Conservation (phyloP, 2,113 vertebrate species). For the Procavia capensis region DNA sequence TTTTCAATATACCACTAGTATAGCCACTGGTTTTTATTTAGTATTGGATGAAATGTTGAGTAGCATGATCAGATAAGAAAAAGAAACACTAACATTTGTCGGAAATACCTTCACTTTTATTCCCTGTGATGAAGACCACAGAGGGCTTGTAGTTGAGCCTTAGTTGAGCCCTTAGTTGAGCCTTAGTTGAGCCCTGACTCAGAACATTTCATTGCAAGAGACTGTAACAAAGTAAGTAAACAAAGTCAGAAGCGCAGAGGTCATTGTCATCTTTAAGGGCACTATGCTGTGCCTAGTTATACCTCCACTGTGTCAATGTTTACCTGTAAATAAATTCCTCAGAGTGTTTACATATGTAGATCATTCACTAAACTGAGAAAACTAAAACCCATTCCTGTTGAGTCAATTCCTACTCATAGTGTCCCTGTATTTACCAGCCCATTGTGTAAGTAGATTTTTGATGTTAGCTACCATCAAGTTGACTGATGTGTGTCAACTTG, state of each 20-base stretch:
- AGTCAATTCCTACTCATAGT: too few species aligned
- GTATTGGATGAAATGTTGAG: background rate
- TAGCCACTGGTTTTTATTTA: constrained; percentile 20
- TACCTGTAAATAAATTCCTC: background rate
- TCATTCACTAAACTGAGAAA: too few species aligned
- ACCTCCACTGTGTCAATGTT: background rate
- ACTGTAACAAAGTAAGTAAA: background rate
- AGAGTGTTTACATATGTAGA: background rate
- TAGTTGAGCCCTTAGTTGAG: background rate
- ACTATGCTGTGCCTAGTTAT: background rate
- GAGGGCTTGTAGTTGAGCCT: background rate
- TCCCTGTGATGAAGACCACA: background rate
- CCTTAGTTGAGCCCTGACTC: background rate
- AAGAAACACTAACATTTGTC: background rate
- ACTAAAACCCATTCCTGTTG: too few species aligned
- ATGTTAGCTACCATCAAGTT: background rate
- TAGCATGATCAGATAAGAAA: background rate
- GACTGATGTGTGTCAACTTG: background rate
- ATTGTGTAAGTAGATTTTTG: background rate
- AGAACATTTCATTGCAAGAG: background rate
- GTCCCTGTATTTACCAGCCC: too few species aligned
- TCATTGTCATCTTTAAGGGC: background rate
- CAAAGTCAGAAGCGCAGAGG: background rate
- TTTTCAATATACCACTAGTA: background rate
- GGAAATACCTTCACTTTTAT: constrained; percentile 35